phyloP scores from a whole-genome alignment of 2,113 vertebrate species.

The Myiopsitta monachus region DNA sequence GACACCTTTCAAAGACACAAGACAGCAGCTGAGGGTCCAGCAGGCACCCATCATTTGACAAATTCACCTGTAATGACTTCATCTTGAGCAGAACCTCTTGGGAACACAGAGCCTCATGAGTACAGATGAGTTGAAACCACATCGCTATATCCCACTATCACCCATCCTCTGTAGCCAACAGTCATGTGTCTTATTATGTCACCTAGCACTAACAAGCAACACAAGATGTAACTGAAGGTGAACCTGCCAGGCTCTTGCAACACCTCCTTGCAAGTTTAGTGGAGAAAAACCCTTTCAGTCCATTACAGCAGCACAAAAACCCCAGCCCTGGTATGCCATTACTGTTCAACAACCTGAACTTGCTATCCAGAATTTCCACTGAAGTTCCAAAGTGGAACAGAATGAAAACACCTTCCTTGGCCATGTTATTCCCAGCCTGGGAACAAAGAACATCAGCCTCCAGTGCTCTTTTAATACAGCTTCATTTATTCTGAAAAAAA shows the following conservation, averaged over 20 bases:
- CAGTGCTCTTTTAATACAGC: background rate
- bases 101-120: background rate
- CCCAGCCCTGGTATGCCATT: background rate
- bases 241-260: background rate
- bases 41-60: background rate
- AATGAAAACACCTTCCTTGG: background rate
- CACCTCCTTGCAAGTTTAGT: background rate
- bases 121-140: background rate
- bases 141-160: background rate
- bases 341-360: background rate
- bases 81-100: background rate
- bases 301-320: background rate
- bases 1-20: background rate
- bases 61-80: background rate
- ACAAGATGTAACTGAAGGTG: background rate
- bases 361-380: background rate
- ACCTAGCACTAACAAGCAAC: background rate
- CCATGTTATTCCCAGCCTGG: background rate
- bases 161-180: background rate
- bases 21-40: background rate
- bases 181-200: background rate
- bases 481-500: conserved; percentile 29
- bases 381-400: background rate
- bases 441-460: conserved; percentile 24
- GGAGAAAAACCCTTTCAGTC: background rate